These are phyloP conservation scores for Lasaia peninsularis DNA, from an alignment of 1,140 invertebrate genomes.

Conservation along the genomic window DNA sequence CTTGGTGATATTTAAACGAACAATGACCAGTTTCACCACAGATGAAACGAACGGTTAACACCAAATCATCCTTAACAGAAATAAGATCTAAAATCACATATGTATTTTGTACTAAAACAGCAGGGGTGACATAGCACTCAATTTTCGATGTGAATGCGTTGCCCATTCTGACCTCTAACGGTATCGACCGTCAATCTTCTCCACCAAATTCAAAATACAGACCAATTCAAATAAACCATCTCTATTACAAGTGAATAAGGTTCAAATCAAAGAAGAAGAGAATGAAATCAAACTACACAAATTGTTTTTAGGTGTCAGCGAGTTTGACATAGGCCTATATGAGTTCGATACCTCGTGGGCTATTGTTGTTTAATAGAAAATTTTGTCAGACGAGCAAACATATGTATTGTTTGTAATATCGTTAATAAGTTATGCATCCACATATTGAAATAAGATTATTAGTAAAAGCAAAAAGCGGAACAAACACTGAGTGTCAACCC, in stretches of 20 bases:
- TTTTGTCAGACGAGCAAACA: neutral
- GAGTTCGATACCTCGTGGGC: conserved; percentile 4
- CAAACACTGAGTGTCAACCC: too few species aligned
- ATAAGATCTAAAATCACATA: conserved; percentile 4
- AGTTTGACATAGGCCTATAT: neutral
- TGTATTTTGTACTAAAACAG: conserved; percentile 1
- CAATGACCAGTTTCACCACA: too few species aligned
- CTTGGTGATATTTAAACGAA: too few species aligned
- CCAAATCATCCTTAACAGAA: too few species aligned
- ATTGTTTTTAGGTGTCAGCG: neutral
- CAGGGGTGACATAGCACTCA: conserved; percentile 8
- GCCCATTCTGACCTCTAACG: conserved; percentile 8
- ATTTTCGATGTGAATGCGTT: neutral
- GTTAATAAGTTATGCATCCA: neutral
- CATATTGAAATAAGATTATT: too few species aligned
- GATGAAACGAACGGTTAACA: too few species aligned
- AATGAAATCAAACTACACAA: neutral
- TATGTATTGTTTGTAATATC: neutral
- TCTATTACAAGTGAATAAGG: neutral
- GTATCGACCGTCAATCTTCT: conserved; percentile 5
- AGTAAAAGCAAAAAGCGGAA: too few species aligned
- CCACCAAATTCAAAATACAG: conserved; percentile 1
- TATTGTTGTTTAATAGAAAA: conserved; percentile 11
- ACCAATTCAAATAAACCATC: neutral
- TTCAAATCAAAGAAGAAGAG: neutral